Evolutionary conservation across 2,797 vertebrate species (phyloP), one percentile per base, ranked within the genome.

Genomic region (Phoebastria nigripes): DNA sequence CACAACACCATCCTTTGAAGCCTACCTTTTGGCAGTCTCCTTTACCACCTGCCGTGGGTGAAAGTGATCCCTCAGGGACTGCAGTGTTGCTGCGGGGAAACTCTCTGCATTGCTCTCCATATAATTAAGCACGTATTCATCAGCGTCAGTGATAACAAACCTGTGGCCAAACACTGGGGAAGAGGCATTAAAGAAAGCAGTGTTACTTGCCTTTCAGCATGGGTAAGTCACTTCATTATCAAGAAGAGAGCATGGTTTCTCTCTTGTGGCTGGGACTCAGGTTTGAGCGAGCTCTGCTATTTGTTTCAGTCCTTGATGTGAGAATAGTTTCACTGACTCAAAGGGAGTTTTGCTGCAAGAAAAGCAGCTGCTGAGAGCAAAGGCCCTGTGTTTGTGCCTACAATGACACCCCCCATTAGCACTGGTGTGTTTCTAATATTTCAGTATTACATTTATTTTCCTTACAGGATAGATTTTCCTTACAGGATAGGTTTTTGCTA

Each of bases 81-180:
- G 93, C 52, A 99, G 94, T 0, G 98, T 98, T 67, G 98, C 94
- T 12, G 54, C 80, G 5, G 99, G 99, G 65, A 98, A 98, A 58
- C 96, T 92, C 35, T 98, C 96, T 8, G 98, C 83, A 3, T 98
- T 97, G 62, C 96, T 98, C 96, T 99, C 98, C 96, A 99, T 97
- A 87, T 99, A 99, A 14, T 97, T 98, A 62, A 99, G 95, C 46
- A 99, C 99, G 9, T 98, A 98, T 7, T 95, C 96, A 52, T 99
- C 99, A 3, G 98, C 98, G 0, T 99, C 98, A 1, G 93, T 98
- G 98, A 99, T 97, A 79, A 99, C 24, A 70, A 99, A 99, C 63
- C 98, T 98, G 94, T 98, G 99, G 78, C 98, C 94, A 54, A 99
- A 99, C 87, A 99, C 99, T 99, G 91, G 56, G 59, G 85, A 82